Evolutionary conservation across 1,140 invertebrate genomes (phyloP), one percentile per base, ranked within the genome.

Genomic region (Drosophila azteca): DNA sequence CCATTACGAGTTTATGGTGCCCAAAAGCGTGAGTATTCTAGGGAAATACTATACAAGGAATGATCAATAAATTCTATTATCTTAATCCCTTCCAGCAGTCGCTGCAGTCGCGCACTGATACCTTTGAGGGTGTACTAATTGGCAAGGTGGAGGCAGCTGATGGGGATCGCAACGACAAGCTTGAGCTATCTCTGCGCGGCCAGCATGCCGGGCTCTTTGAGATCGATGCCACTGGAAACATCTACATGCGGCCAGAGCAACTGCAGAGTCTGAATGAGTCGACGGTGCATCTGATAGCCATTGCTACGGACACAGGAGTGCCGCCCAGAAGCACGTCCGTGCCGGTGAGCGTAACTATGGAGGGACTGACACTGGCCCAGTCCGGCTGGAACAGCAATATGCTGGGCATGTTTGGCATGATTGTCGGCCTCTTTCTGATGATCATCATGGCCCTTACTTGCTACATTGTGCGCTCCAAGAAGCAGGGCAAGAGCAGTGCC

Each of bases 1-100:
- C 0, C 95, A 96, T 85, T 98, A 98, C 87, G 96, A 97, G 92
- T 98, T 97, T 90, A 94, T 83, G 67, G 85, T 89, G 44, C 90
- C 90, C 24, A 92, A 91, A 11, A 90, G 77, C 65, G 90, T 91
- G 62, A 90, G 90, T 90, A 13, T 35, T 44, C 3, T 1, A 45
- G n/a, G 5, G 13, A 11, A 13, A 8, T 2, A 5, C 35, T 26
- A 39, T 8, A 0, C 2, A 11, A 1, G 7, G 15, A 6, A 22
- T 49, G 1, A 5, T 29, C 15, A 49, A 22, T 8, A 29, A 15
- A 20, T 11, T 71, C 22, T 4, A 31, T 11, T 43, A 13, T 70
- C 8, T 9, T 24, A 17, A 11, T 17, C n/a, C 3, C 4, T 65
- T 78, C 15, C 59, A 79, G 68, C 87, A 91, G 79, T 66, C 84